Evolutionary conservation across 2,888 invertebrate genomes (phyloP).

Genomic region (Scaptomyza polygonia): DNA sequence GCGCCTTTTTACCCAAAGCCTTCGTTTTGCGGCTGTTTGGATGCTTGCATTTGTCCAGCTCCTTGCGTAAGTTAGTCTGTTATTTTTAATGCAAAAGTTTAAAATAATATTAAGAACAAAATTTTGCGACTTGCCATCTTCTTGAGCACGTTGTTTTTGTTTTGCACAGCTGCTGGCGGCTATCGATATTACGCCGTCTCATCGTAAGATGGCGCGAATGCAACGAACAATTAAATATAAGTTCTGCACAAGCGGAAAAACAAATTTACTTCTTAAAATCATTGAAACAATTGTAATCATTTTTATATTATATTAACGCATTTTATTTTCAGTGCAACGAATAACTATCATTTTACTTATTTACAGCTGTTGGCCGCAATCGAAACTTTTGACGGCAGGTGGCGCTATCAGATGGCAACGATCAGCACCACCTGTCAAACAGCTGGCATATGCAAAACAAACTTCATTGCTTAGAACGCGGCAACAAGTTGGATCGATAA

Average conservation of each 20-base stretch:
- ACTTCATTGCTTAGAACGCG: conserved; percentile 40
- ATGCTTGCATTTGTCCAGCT: conserved; percentile 88
- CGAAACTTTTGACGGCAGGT: background rate
- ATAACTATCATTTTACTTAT: background rate
- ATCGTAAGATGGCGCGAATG: conserved; percentile 10
- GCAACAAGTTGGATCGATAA: conserved; percentile 42
- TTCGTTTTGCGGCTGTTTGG: conserved; percentile 94
- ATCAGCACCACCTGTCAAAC: conserved; percentile 48
- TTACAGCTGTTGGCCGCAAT: background rate
- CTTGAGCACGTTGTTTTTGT: conserved; percentile 54
- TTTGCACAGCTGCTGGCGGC: conserved; percentile 13
- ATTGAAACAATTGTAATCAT: background rate
- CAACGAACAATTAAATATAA: conserved; percentile 6
- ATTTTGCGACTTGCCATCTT: conserved; percentile 40
- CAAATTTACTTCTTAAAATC: background rate
- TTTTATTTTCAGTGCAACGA: background rate
- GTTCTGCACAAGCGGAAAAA: conserved; percentile 5
- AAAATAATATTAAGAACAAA: background rate
- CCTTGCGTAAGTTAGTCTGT: conserved; percentile 85
- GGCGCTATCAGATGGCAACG: conserved; percentile 28
- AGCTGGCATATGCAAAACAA: conserved; percentile 59
- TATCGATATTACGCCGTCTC: conserved; percentile 2
- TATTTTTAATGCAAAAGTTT: background rate
- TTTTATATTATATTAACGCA: background rate
- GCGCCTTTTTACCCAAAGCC: conserved; percentile 89